Evolutionary conservation across 2,113 vertebrate species (phyloP), one percentile per base, ranked within the genome.

Genomic region (Cephalopholis sonnerati): DNA sequence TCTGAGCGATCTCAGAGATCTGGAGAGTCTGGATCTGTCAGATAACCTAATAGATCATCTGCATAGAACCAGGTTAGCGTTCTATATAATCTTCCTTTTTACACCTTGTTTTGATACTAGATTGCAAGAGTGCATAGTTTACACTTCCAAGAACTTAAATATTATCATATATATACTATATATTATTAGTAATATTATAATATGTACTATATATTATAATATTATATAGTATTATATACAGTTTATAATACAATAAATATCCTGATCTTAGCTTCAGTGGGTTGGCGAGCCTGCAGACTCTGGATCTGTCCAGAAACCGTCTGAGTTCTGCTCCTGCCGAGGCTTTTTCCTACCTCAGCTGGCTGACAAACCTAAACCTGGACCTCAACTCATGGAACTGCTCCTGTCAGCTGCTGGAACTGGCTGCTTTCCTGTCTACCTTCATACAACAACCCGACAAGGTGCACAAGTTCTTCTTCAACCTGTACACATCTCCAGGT

Each of bases 241-340:
- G 46, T 36, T 36, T 22, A 27, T 36, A 36, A 36, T 7, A 44
- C 41, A 44, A 12, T 44, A 44, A 11, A 44, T 12, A 25, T 12
- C 4, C 20, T 29, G 44, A 22, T 78, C 44, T 22, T 50, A 92
- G 92, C 58, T 97, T 97, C 48, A 24, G 17, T 55, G 86, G 92
- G 11, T 74, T 97, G 67, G 86, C 82, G 54, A 87, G 82, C 16
- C 91, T 96, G 27, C 87, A 75, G 53, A 93, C 89, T 53, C 88
- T 96, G 77, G 95, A 97, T 79, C 94, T 97, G 68, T 97, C 96
- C 44, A 88, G 93, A 66, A 97, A 97, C 79, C 92, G 82, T 22
- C 64, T 97, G 79, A 87, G 83, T 20, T 93, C 89, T 32, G 83
- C 95, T 36, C 93, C 91, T 25, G 59, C 88, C 0, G 94, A 96